These are phyloP conservation scores for Crossocerus cetratus DNA, from an alignment of 2,888 invertebrate species.

Conservation along the genomic window DNA sequence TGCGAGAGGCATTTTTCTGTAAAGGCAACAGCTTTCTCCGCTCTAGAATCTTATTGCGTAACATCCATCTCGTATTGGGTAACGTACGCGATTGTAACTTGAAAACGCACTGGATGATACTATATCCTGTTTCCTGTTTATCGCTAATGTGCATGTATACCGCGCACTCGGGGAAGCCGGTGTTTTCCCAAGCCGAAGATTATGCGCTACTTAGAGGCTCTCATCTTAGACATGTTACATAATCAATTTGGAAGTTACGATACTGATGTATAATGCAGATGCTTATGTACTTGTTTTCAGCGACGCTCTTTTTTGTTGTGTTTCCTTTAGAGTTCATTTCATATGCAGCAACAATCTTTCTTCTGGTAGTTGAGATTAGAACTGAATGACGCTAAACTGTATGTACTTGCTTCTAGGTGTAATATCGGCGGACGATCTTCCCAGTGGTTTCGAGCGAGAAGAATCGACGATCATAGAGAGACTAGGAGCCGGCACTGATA, in stretches of 20 bases:
- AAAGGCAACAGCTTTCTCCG: too few relatives aligned
- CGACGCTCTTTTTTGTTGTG: conserved; percentile 14
- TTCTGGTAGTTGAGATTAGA: too few relatives aligned
- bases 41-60: too few relatives aligned
- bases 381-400: not conserved
- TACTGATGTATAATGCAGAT: not conserved
- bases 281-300: conserved; percentile 45
- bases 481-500: conserved; percentile 88
- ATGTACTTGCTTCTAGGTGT: conserved; percentile 65
- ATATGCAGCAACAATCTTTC: conserved; percentile 14
- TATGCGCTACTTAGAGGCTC: conserved; percentile 1
- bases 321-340: conserved; percentile 34
- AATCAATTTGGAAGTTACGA: not conserved
- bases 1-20: too few relatives aligned
- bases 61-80: too few relatives aligned
- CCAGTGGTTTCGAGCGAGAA: conserved; percentile 77
- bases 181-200: too few relatives aligned
- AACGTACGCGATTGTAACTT: too few relatives aligned
- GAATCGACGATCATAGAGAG: conserved; percentile 86
- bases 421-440: conserved; percentile 72
- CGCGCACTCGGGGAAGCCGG: too few relatives aligned
- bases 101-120: too few relatives aligned
- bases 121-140: too few relatives aligned
- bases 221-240: conserved; percentile 12
- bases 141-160: too few relatives aligned